A percentile compares a stretch with the other conserved stretches of the same genome.
Evolutionary conservation across 2,888 invertebrate species (phyloP).

Genomic region (Aromia moschata): DNA sequence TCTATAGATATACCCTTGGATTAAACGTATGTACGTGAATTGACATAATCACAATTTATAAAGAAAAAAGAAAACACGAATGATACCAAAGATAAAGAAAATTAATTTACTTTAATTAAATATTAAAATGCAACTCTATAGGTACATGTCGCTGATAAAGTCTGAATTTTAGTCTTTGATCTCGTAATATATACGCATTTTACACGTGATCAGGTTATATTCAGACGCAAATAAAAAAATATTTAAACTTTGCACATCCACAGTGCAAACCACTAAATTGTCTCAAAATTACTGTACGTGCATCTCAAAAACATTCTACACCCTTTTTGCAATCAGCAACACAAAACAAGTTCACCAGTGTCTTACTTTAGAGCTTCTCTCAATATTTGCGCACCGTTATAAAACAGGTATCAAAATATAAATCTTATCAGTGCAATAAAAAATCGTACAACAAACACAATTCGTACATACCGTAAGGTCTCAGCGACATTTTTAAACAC

Average conservation of each 20-base stretch:
- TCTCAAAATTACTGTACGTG: no score
- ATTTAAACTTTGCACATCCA: no score
- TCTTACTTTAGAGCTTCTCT: slow-evolving; percentile 7
- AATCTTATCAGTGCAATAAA: slow-evolving; percentile 19
- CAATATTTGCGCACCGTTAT: slow-evolving; percentile 12
- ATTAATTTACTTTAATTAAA: background rate
- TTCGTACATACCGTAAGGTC: slow-evolving; percentile 20
- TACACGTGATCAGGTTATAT: no score
- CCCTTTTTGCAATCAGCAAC: no score
- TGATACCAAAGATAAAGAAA: background rate
- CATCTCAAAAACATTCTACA: no score
- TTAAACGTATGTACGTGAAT: background rate
- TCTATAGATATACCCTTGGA: slow-evolving; percentile 3
- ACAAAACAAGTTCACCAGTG: no score
- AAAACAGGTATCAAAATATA: slow-evolving; percentile 1
- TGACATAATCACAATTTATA: background rate
- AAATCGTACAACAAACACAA: background rate
- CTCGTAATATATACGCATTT: no score
- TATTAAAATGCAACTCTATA: no score
- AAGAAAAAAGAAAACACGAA: background rate
- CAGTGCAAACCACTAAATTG: no score
- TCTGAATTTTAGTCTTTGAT: no score
- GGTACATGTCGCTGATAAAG: no score
- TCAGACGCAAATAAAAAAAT: no score
- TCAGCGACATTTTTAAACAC: slow-evolving; percentile 16